Evolutionary conservation across 2,113 vertebrate species (phyloP).

Genomic region (Austrofundulus limnaeus): DNA sequence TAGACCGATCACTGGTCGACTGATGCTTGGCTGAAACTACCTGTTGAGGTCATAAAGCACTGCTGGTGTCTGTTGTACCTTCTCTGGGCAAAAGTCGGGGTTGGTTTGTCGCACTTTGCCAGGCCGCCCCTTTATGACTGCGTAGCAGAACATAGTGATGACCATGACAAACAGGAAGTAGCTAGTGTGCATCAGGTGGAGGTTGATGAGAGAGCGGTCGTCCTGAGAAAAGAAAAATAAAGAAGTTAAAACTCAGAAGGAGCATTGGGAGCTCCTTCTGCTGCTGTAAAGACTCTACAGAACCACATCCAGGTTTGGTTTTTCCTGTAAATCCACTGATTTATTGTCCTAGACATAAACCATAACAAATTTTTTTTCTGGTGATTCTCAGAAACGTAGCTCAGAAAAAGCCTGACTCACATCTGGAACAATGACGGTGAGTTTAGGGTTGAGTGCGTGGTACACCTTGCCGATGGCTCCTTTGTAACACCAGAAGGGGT

Average conservation of each 20-base stretch:
- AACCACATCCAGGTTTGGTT: too few species aligned
- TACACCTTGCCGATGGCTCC: conserved; percentile 97
- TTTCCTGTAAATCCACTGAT: neutral
- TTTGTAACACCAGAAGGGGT: conserved; percentile 99
- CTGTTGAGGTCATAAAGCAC: conserved; percentile 64
- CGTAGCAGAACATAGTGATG: conserved; percentile 99
- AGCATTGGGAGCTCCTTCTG: too few species aligned
- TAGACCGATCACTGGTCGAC: conserved; percentile 41
- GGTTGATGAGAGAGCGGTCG: conserved; percentile 96
- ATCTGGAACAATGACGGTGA: conserved; percentile 95
- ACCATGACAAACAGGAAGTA: conserved; percentile 99
- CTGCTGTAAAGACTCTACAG: neutral
- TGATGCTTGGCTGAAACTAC: conserved; percentile 46
- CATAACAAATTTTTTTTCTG: too few species aligned
- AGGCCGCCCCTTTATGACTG: conserved; percentile 95
- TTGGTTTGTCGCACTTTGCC: conserved; percentile 92
- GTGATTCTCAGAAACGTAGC: too few species aligned
- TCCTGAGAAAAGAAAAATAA: conserved; percentile 78
- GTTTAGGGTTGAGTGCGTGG: conserved; percentile 94
- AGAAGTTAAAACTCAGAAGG: neutral
- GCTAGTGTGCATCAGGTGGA: conserved; percentile 99
- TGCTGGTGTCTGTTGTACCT: conserved; percentile 80
- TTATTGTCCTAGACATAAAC: too few species aligned
- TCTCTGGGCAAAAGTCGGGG: conserved; percentile 92
- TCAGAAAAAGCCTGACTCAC: conserved; percentile 78